These are phyloP conservation scores for Pseudomyrmex flavicornis DNA, from an alignment of 1,140 invertebrate species.

Conservation along the genomic window DNA sequence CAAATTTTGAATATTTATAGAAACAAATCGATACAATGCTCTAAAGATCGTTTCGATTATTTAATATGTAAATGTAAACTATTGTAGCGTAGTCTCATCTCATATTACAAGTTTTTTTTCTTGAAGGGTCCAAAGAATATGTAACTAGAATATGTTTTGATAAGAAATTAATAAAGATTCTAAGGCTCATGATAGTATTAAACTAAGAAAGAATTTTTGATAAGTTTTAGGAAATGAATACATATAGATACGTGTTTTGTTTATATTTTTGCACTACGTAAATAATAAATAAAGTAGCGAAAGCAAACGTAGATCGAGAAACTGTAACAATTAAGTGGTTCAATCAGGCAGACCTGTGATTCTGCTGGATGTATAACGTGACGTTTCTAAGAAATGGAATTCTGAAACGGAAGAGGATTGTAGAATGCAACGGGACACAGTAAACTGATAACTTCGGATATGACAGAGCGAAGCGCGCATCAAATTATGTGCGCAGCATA, in stretches of 20 bases:
- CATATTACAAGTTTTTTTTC: too few relatives aligned
- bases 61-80: too few relatives aligned
- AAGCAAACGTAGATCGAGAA: neutral
- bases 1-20: too few relatives aligned
- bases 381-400: slow-evolving; percentile 29
- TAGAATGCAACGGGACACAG: slow-evolving; percentile 18
- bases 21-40: too few relatives aligned
- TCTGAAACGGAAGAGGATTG: slow-evolving; percentile 24
- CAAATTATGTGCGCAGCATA: slow-evolving; percentile 52
- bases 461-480: slow-evolving; percentile 47
- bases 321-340: slow-evolving; percentile 3
- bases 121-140: too few relatives aligned
- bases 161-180: too few relatives aligned
- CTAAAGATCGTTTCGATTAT: too few relatives aligned
- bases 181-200: too few relatives aligned
- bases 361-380: neutral
- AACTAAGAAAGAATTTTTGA: too few relatives aligned
- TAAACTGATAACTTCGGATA: slow-evolving; percentile 51
- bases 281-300: neutral
- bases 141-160: too few relatives aligned
- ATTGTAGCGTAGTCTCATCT: too few relatives aligned
- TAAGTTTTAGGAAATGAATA: neutral
- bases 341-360: neutral
- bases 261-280: neutral
- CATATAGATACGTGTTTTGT: neutral